phyloP scores from a whole-genome alignment of 2,888 invertebrate genomes.

The Galerucella pusilla region DNA sequence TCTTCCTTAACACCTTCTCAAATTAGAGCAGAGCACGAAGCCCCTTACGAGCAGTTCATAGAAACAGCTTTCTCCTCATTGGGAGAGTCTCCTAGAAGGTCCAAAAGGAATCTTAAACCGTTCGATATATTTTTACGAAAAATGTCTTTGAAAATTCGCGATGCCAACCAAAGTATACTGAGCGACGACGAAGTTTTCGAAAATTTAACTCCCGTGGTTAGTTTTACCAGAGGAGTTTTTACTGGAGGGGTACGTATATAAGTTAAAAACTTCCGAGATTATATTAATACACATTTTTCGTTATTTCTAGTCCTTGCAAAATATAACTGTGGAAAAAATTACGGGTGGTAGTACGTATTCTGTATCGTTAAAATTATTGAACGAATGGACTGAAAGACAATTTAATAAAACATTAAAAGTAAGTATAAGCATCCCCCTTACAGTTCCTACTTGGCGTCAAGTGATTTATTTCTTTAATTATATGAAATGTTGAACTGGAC shows the following conservation, averaged over 20 bases:
- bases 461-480: no score
- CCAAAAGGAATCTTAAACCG: constrained; percentile 28
- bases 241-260: constrained; percentile 52
- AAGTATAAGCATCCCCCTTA: constrained; percentile 11
- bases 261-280: neutral
- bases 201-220: constrained; percentile 51
- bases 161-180: constrained; percentile 43
- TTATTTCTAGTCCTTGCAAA: constrained; percentile 36
- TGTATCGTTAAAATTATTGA: constrained; percentile 46
- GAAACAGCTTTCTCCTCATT: constrained; percentile 47
- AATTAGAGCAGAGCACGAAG: constrained; percentile 40
- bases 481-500: no score
- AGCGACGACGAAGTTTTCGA: constrained; percentile 50
- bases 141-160: constrained; percentile 50
- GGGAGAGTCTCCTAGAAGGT: neutral
- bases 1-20: constrained; percentile 44
- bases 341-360: constrained; percentile 4
- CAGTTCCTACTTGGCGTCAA: neutral
- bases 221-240: constrained; percentile 55
- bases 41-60: constrained; percentile 50
- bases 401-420: constrained; percentile 51
- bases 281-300: neutral
- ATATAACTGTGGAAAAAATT: constrained; percentile 16
- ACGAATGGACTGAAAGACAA: constrained; percentile 51
- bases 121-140: constrained; percentile 54